These are phyloP conservation scores for Premnoplex brunnescens DNA, from an alignment of 2,797 vertebrate genomes.

Conservation along the genomic window DNA sequence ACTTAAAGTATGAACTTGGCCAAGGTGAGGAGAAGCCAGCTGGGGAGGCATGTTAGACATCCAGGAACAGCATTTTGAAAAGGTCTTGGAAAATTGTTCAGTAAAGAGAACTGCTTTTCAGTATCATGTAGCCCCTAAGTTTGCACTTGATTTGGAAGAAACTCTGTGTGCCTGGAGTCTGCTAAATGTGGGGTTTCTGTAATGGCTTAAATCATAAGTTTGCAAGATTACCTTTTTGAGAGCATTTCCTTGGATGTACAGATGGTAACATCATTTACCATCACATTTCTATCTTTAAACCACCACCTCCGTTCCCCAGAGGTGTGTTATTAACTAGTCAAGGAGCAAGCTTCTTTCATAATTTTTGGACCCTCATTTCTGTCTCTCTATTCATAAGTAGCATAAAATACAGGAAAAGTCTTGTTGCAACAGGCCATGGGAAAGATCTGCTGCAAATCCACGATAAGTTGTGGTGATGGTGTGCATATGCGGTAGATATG, in stretches of 20 bases:
- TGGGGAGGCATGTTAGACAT: background rate
- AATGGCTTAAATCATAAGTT: background rate
- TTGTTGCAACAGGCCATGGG: background rate
- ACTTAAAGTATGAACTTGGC: background rate
- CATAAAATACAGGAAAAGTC: background rate
- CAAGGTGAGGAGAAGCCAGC: background rate
- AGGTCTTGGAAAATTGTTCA: background rate
- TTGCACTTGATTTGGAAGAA: background rate
- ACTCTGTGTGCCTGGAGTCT: background rate
- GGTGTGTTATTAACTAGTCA: background rate
- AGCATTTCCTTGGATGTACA: background rate
- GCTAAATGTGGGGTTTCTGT: background rate
- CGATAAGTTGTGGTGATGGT: background rate
- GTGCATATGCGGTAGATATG: background rate
- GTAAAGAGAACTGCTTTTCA: background rate
- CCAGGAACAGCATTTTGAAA: background rate
- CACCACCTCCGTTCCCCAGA: background rate
- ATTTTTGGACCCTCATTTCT: background rate
- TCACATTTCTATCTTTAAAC: background rate
- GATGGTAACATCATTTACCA: background rate
- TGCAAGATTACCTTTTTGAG: background rate
- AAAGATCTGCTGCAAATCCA: background rate
- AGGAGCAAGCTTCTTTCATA: background rate
- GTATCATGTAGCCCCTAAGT: background rate
- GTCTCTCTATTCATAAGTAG: background rate